Evolutionary conservation across 2,888 invertebrate genomes (phyloP).

Genomic region (Pecten maximus): DNA sequence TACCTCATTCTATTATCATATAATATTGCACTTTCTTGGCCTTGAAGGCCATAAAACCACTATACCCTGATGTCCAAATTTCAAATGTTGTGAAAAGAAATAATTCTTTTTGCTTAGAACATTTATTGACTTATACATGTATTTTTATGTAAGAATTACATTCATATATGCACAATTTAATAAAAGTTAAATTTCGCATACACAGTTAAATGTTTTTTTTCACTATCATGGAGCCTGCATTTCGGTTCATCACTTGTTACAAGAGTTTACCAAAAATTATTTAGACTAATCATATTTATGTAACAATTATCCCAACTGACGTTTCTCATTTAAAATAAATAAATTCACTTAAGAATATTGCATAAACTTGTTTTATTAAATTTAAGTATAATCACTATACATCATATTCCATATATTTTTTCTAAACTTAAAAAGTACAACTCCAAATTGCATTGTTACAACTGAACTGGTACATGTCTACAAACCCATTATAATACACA

Average conservation of each 20-base stretch:
- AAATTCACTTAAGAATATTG: not conserved
- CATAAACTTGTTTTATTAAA: not conserved
- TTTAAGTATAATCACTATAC: not conserved
- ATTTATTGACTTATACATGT: no score
- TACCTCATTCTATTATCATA: not conserved
- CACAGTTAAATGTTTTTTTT: not conserved
- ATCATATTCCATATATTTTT: not conserved
- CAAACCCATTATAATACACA: not conserved
- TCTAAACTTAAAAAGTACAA: not conserved
- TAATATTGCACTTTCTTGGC: not conserved
- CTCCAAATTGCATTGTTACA: not conserved
- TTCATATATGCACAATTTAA: no score
- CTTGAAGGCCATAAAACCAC: not conserved
- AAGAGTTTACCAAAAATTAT: not conserved
- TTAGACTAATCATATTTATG: not conserved
- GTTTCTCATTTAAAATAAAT: not conserved
- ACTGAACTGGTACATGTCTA: not conserved
- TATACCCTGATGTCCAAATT: not conserved
- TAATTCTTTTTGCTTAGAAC: not conserved
- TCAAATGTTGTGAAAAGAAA: not conserved
- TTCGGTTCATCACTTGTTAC: not conserved
- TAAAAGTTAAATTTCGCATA: not conserved
- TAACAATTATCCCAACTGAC: not conserved
- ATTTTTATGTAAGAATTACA: no score
- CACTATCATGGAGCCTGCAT: not conserved